phyloP scores from a whole-genome alignment of 2,113 vertebrate species.

The Baryphthengus martii region DNA sequence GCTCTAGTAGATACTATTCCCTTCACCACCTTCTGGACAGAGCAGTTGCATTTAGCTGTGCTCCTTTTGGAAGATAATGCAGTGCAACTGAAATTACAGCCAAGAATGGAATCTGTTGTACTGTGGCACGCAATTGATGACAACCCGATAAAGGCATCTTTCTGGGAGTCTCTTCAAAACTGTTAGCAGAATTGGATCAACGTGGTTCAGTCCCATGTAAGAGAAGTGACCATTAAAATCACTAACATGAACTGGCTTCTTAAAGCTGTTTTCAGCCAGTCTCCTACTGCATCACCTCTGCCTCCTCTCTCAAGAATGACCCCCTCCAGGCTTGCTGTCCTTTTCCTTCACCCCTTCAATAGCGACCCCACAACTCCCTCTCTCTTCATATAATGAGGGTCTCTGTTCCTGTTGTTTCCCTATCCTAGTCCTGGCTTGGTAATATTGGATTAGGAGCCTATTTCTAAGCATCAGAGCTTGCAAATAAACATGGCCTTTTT shows the following conservation, averaged over 20 bases:
- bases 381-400: background rate
- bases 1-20: background rate
- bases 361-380: background rate
- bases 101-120: background rate
- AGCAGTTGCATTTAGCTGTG: background rate
- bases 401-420: background rate
- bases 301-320: background rate
- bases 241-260: background rate
- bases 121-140: background rate
- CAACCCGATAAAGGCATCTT: background rate
- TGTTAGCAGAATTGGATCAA: background rate
- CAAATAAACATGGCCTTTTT: background rate
- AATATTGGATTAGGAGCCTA: background rate
- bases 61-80: background rate
- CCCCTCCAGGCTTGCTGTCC: background rate
- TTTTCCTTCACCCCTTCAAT: background rate
- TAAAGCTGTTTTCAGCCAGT: background rate
- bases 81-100: background rate
- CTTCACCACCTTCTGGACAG: background rate
- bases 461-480: background rate
- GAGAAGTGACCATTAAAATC: background rate
- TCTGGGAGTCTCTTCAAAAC: background rate
- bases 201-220: accelerated
- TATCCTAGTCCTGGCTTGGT: background rate
- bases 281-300: background rate